Base-by-base conservation (phyloP, 2,888 invertebrate species). In the Cataglyphis rosenhaueri region DNA sequence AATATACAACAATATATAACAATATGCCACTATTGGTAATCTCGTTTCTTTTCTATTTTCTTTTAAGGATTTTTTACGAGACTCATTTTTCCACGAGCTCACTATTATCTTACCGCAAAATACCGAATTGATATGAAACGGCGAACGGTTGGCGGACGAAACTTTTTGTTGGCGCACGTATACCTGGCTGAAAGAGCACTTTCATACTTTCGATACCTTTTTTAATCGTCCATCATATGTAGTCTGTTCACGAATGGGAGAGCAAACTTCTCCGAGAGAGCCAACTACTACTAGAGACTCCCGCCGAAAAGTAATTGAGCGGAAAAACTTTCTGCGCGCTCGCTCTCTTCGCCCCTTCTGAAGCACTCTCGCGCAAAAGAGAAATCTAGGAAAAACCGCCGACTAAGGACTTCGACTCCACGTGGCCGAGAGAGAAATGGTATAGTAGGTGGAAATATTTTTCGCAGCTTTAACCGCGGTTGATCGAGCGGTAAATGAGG, bases 141-240 rank as follows among this genome's bases (percentile, higher is more conserved):
- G 44, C 55, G 66, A 66, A 76, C n/a, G 41, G 57, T 59, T 41
- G 70, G 32, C 29, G 48, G 35, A 35, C 18, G 15, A 41, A 70
- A 78, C 70, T 78, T 78, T 59, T 59, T 70, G 21, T 70, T 21
- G 44, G 78, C 32, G 70, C 32, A 18, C 78, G 59, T 78, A 78
- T 70, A 70, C 70, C 78, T 66, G 65, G 52, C 66, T 44, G 70
- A 78, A 78, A 78, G 78, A 70, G 78, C 57, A 78, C 78, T 78
- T 78, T 78, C 70, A 70, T 78, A 78, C 78, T 70, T 78, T 57
- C 57, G 57, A 78, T 78, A 78, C 70, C 68, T 78, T 70, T 78
- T 78, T 78, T 78, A 78, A 78, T 78, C 70, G 78, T 78, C 32
- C 78, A 78, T 78, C 78, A 78, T 78, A 78, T 78, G 78, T 78